Evolutionary conservation across 2,888 invertebrate genomes (phyloP), one percentile per base, ranked within the genome.

Genomic region (Acronicta alni): DNA sequence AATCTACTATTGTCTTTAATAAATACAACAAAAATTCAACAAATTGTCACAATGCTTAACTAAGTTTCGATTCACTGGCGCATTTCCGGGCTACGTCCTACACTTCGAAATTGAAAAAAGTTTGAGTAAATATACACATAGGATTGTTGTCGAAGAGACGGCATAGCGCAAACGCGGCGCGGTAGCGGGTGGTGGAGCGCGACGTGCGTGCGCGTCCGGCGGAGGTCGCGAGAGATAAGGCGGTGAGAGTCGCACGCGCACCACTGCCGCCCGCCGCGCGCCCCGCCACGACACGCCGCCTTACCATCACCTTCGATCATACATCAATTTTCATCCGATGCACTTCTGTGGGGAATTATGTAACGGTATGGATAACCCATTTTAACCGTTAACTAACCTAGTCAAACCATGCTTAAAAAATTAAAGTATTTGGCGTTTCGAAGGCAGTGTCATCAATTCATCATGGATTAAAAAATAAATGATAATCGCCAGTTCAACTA

Each of bases 211-310:
- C 92, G 92, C 92, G 92, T 91, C 89, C 90, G 87, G 86, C 93
- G 92, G 93, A 93, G 93, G 94, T 92, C 94, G 94, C 94, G 92
- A 86, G 89, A 94, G 94, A 94, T 94, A 94, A 94, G 93, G 86
- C 88, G 91, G 93, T 89, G 93, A 93, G 93, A 93, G 93, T 87
- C 92, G 91, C 88, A 88, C 82, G 91, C 92, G 91, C 91, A 87
- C 79, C 80, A 82, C 87, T 64, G 82, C 82, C 81, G 82, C 79
- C 81, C 85, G 80, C 82, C 85, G 61, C 87, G 82, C 89, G 85
- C 87, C 87, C 81, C 84, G 81, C 87, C 87, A 84, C 84, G 81
- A 86, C 87, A 84, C 80, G 80, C 81, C 81, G 80, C 83, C 81
- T 80, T 83, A 83, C 85, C 87, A 88, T 87, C 89, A 89, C 90